Evolutionary conservation across 2,888 invertebrate species (phyloP).

Genomic region (Iphiclides podalirius): DNA sequence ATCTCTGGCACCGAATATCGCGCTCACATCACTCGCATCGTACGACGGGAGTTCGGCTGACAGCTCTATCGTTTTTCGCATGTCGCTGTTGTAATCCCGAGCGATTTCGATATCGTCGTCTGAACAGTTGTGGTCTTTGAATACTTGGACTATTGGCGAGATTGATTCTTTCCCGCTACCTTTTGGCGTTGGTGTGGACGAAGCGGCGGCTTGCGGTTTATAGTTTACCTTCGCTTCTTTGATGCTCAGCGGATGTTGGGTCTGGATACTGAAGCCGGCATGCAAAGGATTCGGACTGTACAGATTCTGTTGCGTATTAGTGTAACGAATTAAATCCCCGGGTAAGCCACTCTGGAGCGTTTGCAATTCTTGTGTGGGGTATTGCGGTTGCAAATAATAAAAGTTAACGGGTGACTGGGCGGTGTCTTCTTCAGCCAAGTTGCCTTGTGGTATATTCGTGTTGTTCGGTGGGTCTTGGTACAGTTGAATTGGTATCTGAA

Average conservation of each 20-base stretch:
- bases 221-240: background rate
- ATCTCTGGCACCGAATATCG: conserved; percentile 55
- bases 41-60: conserved; percentile 44
- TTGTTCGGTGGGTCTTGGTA: conserved; percentile 24
- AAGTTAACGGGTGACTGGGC: conserved; percentile 45
- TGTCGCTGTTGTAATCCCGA: conserved; percentile 37
- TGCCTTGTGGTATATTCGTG: conserved; percentile 5
- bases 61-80: conserved; percentile 42
- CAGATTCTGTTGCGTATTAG: background rate
- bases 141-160: conserved; percentile 56
- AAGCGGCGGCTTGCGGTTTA: background rate
- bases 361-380: conserved; percentile 36
- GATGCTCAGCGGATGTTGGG: background rate
- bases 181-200: too few species aligned
- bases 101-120: conserved; percentile 39
- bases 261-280: conserved; percentile 1
- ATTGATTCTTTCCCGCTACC: conserved; percentile 23
- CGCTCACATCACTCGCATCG: conserved; percentile 45
- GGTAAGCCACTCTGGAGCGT: conserved; percentile 30
- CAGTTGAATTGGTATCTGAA: conserved; percentile 14
- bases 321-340: conserved; percentile 32
- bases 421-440: background rate
- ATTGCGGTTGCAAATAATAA: conserved; percentile 55
- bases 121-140: conserved; percentile 63
- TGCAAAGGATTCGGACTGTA: background rate